phyloP scores from a whole-genome alignment of 1,140 invertebrate genomes.

The Drosophila bipectinata region DNA sequence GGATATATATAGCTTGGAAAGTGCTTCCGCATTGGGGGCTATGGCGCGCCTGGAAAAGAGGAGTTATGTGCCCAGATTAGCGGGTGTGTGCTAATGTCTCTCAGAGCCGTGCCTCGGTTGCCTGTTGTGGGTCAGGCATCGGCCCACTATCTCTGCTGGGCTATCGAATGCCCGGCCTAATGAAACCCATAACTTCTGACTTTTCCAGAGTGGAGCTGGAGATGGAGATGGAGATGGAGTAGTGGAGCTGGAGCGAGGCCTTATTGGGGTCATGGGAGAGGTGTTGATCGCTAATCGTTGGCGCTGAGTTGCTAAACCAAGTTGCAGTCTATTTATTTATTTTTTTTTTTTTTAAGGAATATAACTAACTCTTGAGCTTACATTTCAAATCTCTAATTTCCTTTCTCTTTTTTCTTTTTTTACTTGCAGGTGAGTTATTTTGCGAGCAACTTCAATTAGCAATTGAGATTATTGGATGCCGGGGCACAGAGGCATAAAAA shows the following conservation, averaged over 20 bases:
- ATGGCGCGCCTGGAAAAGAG: background rate
- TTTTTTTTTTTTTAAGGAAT: too few relatives aligned
- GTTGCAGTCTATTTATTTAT: too few relatives aligned
- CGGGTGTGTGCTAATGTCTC: constrained; percentile 76
- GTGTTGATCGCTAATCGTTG: constrained; percentile 18
- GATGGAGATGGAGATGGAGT: constrained; percentile 4
- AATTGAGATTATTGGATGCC: constrained; percentile 35
- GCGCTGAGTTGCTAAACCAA: too few relatives aligned
- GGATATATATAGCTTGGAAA: constrained; percentile 33
- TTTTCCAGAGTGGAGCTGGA: constrained; percentile 5
- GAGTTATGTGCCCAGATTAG: constrained; percentile 78
- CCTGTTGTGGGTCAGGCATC: constrained; percentile 26
- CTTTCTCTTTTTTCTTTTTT: constrained; percentile 31
- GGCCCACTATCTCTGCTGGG: constrained; percentile 27
- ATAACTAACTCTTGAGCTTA: too few relatives aligned
- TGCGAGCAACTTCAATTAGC: constrained; percentile 47
- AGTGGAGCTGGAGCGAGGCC: constrained; percentile 31
- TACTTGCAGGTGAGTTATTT: constrained; percentile 63
- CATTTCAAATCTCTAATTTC: constrained; percentile 21
- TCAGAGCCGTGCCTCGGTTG: background rate
- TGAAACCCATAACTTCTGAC: constrained; percentile 77
- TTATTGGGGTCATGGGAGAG: constrained; percentile 48
- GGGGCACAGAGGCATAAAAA: too few relatives aligned
- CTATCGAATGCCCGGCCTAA: constrained; percentile 51
- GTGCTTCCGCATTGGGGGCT: constrained; percentile 72